Evolutionary conservation across 1,140 invertebrate genomes (phyloP), one percentile per base, ranked within the genome.

Genomic region (Apis dorsata): DNA sequence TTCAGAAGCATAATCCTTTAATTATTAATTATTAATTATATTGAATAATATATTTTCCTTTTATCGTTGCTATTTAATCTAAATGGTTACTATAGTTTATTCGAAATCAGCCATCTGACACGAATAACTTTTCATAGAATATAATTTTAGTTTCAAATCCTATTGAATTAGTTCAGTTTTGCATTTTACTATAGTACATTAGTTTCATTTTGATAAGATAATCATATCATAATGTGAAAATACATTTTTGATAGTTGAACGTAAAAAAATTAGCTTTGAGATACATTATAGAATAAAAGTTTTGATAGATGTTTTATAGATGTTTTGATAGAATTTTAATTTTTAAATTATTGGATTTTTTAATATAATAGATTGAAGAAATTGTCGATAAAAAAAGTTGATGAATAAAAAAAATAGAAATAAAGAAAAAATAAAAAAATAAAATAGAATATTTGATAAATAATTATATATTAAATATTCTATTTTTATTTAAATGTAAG

Each of bases 271-370:
- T 68, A 13, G n/a, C 59, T 17, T 65, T 44, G n/a, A 60, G 51
- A 51, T 19, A 19, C 21, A 60, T 62, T 66, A 55, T 73, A 63
- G 57, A 63, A 81, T 3, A 63, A 69, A 73, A 85, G 63, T 75
- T 85, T 60, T 57, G 24, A n/a, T n/a, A n/a, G n/a, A n/a, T n/a
- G n/a, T n/a, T n/a, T n/a, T n/a, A n/a, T n/a, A n/a, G n/a, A n/a
- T n/a, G 15, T 55, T 2, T 55, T 55, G 2, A 13, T 55, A 15
- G 15, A 55, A 55, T 55, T 55, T 55, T 55, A 55, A 55, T 55
- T 13, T 59, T 17, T 17, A 59, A 44, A 44, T 44, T 44, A 44
- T 44, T 44, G 34, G 4, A 44, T 0, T 44, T 44, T 44, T 44
- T 44, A 44, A 44, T 44, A 44, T 44, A 44, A 44, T 44, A 44